Conservation (phyloP, 2,797 vertebrate genomes). For the Sciaenops ocellatus region DNA sequence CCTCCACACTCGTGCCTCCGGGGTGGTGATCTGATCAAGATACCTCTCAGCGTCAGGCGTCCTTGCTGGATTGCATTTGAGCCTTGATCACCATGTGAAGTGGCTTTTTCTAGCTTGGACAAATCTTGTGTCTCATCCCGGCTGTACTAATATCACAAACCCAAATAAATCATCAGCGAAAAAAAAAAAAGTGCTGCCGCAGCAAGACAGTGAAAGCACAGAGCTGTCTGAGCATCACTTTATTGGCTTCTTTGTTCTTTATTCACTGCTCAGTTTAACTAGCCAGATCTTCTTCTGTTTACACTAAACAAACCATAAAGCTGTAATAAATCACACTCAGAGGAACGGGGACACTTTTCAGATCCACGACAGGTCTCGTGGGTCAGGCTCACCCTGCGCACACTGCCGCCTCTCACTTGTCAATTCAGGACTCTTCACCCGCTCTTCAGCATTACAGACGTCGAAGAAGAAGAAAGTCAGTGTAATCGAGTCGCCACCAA, state of each 20-base stretch:
- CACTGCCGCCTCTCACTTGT: background rate
- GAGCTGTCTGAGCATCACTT: background rate
- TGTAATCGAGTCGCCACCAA: background rate
- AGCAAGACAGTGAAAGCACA: conserved; percentile 5
- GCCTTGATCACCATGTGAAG: background rate
- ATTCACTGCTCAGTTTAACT: conserved; percentile 5
- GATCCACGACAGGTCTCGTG: too few species aligned
- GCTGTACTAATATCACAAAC: conserved; percentile 7
- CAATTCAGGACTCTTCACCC: background rate
- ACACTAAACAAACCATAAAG: background rate
- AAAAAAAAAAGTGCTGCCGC: background rate
- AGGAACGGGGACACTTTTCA: background rate
- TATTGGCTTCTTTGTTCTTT: background rate
- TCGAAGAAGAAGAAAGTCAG: too few species aligned
- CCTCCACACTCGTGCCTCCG: background rate
- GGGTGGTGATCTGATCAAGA: background rate
- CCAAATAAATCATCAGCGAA: conserved; percentile 18
- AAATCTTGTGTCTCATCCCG: background rate
- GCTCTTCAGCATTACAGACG: background rate
- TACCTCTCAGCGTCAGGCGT: background rate
- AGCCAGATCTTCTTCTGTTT: background rate
- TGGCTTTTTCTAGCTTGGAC: background rate
- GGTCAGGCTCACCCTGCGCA: background rate
- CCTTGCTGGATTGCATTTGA: background rate
- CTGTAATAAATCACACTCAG: background rate